phyloP scores from a whole-genome alignment of 2,797 vertebrate species.

The Notolepis coatsorum region DNA sequence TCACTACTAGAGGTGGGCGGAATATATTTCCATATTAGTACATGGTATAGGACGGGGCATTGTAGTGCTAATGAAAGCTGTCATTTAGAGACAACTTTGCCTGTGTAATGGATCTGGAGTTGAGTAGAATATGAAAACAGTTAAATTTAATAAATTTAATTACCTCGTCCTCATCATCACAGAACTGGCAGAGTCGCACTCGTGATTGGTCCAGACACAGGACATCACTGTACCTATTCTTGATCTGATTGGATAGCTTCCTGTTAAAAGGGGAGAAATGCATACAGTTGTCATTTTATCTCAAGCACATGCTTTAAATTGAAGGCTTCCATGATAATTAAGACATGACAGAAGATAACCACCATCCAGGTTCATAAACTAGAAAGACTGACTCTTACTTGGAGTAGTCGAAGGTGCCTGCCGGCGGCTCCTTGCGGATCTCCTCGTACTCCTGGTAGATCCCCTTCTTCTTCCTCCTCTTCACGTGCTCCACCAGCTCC shows the following conservation, averaged over 20 bases:
- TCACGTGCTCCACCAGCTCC: conserved; percentile 85
- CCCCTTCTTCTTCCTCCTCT: conserved; percentile 84
- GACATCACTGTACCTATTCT: conserved; percentile 90
- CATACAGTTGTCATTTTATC: not conserved
- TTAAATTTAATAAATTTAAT: not conserved
- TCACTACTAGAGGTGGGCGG: not conserved
- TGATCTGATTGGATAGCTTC: conserved; percentile 86
- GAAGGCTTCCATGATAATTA: not conserved
- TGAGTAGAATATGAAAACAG: not conserved
- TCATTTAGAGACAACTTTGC: no score
- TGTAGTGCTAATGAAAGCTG: no score
- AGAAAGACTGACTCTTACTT: conserved; percentile 74
- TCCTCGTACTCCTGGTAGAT: conserved; percentile 91
- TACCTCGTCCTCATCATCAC: conserved; percentile 85
- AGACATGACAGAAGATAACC: no score
- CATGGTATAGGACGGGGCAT: no score
- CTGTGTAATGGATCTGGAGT: not conserved
- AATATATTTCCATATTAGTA: no score
- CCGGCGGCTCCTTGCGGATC: conserved; percentile 86
- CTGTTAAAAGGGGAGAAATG: conserved; percentile 61
- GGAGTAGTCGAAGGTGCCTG: conserved; percentile 86
- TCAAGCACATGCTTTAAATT: not conserved
- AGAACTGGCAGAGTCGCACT: conserved; percentile 80
- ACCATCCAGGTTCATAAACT: not conserved
- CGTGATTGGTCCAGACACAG: conserved; percentile 88